Evolutionary conservation across 2,113 vertebrate genomes (phyloP), one percentile per base, ranked within the genome.

Genomic region (Anarhynchus alexandrinus): DNA sequence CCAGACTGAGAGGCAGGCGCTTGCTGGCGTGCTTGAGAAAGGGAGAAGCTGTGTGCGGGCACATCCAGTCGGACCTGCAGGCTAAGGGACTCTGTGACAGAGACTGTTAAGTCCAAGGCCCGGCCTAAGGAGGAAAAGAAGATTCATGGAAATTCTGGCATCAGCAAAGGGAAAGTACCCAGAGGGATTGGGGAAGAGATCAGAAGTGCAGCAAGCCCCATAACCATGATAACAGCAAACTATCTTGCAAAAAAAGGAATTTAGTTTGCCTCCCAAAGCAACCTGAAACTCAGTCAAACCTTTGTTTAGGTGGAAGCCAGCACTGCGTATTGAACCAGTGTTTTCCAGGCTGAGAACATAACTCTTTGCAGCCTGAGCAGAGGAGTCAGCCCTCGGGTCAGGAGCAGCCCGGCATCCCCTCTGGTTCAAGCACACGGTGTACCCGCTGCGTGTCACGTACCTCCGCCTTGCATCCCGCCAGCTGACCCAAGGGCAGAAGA

Each of bases 361-460:
- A 32, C 29, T 42, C 32, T 70, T 6, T 65, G 64, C 12, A 58
- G 13, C 15, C 43, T 13, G 27, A 86, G 58, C 45, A 72, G 59
- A 51, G 1, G 5, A 82, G 32, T 15, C 45, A 82, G 34, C 36
- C 45, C 58, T 30, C 0, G 0, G 72, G 64, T 30, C 73, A 38
- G 79, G 1, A 86, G 59, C 69, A 47, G 71, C 4, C n/a, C 5
- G 6, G 20, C 3, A 9, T 26, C 43, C 19, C 12, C 62, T 14
- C 22, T 43, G 29, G 21, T 36, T 51, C 38, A 62, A 42, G 69
- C 15, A 17, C 38, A 29, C 3, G 0, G 14, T 30, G 1, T 3
- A 19, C 5, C 9, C 36, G 15, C 15, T 2, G 1, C 0, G 2
- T 9, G 14, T 27, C 29, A 32, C 1, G 2, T 11, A 47, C 8